Base-by-base conservation (phyloP, 2,797 vertebrate species). In the Pseudocheirus occidentalis region DNA sequence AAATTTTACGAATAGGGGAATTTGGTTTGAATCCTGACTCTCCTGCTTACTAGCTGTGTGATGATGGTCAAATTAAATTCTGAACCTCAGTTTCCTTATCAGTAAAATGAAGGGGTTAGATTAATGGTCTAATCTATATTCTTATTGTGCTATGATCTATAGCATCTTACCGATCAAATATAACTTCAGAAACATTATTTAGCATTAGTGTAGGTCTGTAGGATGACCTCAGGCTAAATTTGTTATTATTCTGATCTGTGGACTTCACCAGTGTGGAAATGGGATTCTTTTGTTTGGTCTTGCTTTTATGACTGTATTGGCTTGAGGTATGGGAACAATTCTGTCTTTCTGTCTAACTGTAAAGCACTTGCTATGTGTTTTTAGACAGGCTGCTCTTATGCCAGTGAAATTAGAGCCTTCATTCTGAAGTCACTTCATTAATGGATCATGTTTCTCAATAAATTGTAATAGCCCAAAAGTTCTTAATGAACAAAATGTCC, bases 341-440 rank as follows among this genome's bases (percentile, higher is more conserved):
- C 57, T 58, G 0, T 66, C 1, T 66, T 92, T 95, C 90, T 96
- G 24, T 40, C n/a, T 73, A 90, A 9, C 53, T 53, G 0, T 27
- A 93, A 90, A 46, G 89, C 90, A 46, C 62, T 90, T 62, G 18
- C 16, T n/a, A 18, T 13, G 0, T 27, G 4, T 40, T 11, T 0
- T 57, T 53, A 29, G 52, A 73, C 27, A 31, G 29, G 1, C 58
- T 50, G 21, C 54, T 87, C 2, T 21, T 87, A n/a, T 12, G 50
- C 90, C 29, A 50, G 1, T 34, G 90, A 21, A 66, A 31, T 52
- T 55, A 89, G 21, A 34, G 0, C n/a, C 62, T 46, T 13, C 27
- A 1, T 58, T 57, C 62, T 46, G 55, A 55, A 95, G 62, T 93
- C 93, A 58, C 28, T 95, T 94, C 31, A 12, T 92, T 87, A 55